Evolutionary conservation across 2,888 invertebrate genomes (phyloP), one percentile per base, ranked within the genome.

Genomic region (Eledona agricola): DNA sequence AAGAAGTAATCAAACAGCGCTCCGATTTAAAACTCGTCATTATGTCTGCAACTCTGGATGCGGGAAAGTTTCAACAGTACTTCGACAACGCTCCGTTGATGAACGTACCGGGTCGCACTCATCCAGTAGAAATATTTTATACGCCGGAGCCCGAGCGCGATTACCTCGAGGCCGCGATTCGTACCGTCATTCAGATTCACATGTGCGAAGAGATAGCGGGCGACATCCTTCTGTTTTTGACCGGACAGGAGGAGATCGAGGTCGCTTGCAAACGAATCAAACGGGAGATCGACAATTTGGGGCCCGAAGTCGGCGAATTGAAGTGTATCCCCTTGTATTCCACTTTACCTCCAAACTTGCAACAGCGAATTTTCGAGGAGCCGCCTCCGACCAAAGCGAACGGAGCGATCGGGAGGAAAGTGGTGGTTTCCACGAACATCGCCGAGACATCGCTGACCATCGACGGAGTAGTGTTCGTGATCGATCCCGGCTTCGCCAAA

Each of bases 311-410:
- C 2, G 99, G 99, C 0, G 97, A 98, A 73, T 77, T 99, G 29
- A 96, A 95, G 75, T 99, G 98, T 78, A 99, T 99, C 74, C 99
- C 99, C 0, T 77, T 99, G 19, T 99, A 99, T 79, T 99, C 99
- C 0, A 98, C 99, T 0, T 78, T 99, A 26, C 99, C 99, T 1
- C 99, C 99, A 0, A 95, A 95, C 74, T 79, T 96, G 23, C 99
- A 98, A 70, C 96, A 97, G 71, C 80, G 96, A 52, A 99, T 99
- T 68, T 99, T 99, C 71, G 99, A 99, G 67, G 85, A 96, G 0
- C 90, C 99, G 0, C 99, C 99, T 0, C 92, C 97, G 0, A 91
- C 88, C 45, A 88, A 93, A 72, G 67, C 85, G 0, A 88, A 86
- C 70, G 89, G 89, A 11, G 87, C 86, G 1, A 83, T 89, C 47